Evolutionary conservation across 2,113 vertebrate species (phyloP), one percentile per base, ranked within the genome.

Genomic region (human): DNA sequence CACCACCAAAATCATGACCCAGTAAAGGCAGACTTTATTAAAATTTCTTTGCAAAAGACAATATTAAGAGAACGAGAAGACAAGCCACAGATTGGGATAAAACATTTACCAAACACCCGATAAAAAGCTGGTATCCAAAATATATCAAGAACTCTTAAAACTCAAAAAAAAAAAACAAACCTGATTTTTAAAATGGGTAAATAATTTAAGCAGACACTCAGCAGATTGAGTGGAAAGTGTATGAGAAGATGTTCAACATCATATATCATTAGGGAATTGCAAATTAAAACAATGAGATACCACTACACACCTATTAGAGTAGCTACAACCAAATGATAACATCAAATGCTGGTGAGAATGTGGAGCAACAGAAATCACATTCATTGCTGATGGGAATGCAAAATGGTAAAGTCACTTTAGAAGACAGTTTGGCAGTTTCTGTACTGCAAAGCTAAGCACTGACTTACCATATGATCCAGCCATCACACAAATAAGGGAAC

Each of bases 101-200:
- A 75, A 80, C 12, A 70, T 38, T 61, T 78, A 52, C 5, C 61
- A 72, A 91, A 80, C 35, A 84, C 38, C 66, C 64, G 50, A 30
- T 57, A 93, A 85, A 94, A 6, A 16, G 57, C 22, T 85, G 23
- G 50, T n/a, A 96, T 38, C 45, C n/a, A 73, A 94, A 94, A 93
- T 38, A 90, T 22, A 89, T 8, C 20, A 59, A 43, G 6, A 64
- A 40, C 30, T 52, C 55, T 64, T 30, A 57, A 75, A 88, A 87
- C 30, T 70, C 55, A 82, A 80, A 6, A 83, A 52, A 23, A 79
- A 43, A 20, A 38, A 2, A 75, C 2, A 16, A 25, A 75, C 50
- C 32, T 25, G 22, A 30, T 17, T 86, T 92, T 27, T 32, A 40
- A 93, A 83, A 61, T 25, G 23, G 30, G 32, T 40, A 68, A 75